A percentile compares a stretch with the other conserved stretches of the same genome.
phyloP scores from a whole-genome alignment of 1,140 invertebrate genomes.

The Leptestheria dahalacensis region DNA sequence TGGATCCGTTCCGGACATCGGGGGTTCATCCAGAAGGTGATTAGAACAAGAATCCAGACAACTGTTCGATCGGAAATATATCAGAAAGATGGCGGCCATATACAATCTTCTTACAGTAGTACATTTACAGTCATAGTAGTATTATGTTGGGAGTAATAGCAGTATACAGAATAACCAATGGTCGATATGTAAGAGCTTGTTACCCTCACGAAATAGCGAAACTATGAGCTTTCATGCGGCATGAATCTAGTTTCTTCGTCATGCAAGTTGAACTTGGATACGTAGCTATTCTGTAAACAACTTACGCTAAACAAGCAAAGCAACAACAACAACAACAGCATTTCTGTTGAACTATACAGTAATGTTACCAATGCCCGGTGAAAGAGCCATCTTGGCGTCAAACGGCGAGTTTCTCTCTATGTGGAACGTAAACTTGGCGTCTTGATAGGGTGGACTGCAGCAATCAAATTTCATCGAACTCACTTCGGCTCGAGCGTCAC shows the following conservation, averaged over 20 bases:
- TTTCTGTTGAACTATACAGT: not conserved
- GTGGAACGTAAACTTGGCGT: constrained; percentile 8
- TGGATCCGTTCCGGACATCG: constrained; percentile 12
- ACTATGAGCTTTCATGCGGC: too few species aligned
- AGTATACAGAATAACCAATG: too few species aligned
- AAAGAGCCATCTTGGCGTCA: constrained; percentile 12
- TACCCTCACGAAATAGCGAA: not conserved
- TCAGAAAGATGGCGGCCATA: not conserved
- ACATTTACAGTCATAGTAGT: not conserved
- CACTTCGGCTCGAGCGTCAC: not conserved
- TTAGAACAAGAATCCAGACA: constrained; percentile 8
- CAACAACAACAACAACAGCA: not conserved
- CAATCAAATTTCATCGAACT: constrained; percentile 8
- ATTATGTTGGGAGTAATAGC: not conserved
- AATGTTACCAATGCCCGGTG: constrained; percentile 9
- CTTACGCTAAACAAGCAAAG: not conserved
- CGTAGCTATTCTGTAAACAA: not conserved
- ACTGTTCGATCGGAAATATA: not conserved
- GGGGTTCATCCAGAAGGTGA: constrained; percentile 14
- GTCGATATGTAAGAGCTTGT: not conserved
- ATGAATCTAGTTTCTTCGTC: too few species aligned
- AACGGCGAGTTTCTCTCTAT: constrained; percentile 9
- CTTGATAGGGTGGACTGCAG: constrained; percentile 4
- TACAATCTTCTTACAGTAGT: not conserved
- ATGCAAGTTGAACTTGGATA: too few species aligned